Percentiles rank a stretch among this genome's conserved stretches.
These are phyloP conservation scores for Macrosteles quadrilineatus DNA, from an alignment of 1,140 invertebrate genomes.

Conservation along the genomic window DNA sequence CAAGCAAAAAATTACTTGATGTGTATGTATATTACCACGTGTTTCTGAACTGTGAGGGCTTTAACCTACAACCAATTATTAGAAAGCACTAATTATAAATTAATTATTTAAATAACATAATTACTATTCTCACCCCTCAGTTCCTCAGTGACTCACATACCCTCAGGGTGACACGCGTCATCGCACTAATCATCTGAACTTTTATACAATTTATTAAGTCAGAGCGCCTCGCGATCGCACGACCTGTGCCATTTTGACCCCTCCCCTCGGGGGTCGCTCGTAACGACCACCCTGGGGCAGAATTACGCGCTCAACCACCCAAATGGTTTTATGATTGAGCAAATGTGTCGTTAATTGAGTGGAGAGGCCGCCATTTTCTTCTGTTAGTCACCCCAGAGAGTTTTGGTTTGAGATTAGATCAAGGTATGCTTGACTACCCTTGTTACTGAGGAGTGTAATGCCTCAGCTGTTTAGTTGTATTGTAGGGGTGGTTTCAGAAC, in stretches of 20 bases:
- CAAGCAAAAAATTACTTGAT: too few relatives aligned
- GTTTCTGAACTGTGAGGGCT: too few relatives aligned
- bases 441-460: neutral
- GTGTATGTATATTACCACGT: too few relatives aligned
- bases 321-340: conserved; percentile 28
- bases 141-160: too few relatives aligned
- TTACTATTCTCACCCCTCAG: too few relatives aligned
- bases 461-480: neutral
- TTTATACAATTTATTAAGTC: conserved; percentile 4
- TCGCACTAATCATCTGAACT: neutral
- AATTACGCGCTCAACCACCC: conserved; percentile 15
- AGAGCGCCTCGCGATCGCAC: neutral
- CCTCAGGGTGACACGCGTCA: conserved; percentile 2
- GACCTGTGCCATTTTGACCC: conserved; percentile 22
- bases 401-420: conserved; percentile 2
- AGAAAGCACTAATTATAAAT: too few relatives aligned
- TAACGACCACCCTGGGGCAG: neutral
- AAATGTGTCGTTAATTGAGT: conserved; percentile 25
- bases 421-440: neutral
- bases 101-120: too few relatives aligned
- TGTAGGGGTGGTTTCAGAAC: too few relatives aligned
- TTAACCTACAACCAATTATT: too few relatives aligned
- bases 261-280: neutral
- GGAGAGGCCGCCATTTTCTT: conserved; percentile 18
- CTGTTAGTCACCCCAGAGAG: neutral